These are phyloP conservation scores for Tetramorium simillimum DNA, from an alignment of 1,140 invertebrate species.

Conservation along the genomic window DNA sequence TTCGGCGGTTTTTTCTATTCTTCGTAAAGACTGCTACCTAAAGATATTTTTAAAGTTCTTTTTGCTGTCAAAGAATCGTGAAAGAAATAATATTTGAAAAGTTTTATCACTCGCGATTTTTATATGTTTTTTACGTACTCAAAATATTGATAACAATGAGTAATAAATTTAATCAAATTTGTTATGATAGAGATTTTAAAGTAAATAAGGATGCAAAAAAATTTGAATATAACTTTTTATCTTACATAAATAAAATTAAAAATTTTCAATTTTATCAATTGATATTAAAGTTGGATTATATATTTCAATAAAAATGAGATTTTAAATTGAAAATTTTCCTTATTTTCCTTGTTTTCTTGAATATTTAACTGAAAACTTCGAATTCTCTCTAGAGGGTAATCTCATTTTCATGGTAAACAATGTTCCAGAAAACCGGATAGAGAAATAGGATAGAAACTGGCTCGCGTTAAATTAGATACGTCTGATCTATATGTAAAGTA, in stretches of 20 bases:
- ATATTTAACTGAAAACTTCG: not conserved
- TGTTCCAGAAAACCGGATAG: not conserved
- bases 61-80: not conserved
- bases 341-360: not conserved
- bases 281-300: not conserved
- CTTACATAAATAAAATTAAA: not conserved
- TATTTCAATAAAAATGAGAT: not conserved
- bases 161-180: constrained; percentile 20
- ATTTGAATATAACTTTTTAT: not conserved
- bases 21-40: not conserved
- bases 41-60: constrained; percentile 55
- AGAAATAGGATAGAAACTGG: constrained; percentile 1
- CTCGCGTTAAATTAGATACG: constrained; percentile 48
- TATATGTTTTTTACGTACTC: not conserved
- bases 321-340: not conserved
- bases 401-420: constrained; percentile 31
- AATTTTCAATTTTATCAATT: not conserved
- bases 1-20: constrained; percentile 43
- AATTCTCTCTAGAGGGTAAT: not conserved
- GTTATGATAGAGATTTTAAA: not conserved
- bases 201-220: not conserved
- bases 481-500: constrained; percentile 41
- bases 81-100: not conserved
- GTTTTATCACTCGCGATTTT: not conserved
- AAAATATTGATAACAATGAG: not conserved